Conservation (phyloP, 1,140 invertebrate genomes). For the Centruroides vittatus region DNA sequence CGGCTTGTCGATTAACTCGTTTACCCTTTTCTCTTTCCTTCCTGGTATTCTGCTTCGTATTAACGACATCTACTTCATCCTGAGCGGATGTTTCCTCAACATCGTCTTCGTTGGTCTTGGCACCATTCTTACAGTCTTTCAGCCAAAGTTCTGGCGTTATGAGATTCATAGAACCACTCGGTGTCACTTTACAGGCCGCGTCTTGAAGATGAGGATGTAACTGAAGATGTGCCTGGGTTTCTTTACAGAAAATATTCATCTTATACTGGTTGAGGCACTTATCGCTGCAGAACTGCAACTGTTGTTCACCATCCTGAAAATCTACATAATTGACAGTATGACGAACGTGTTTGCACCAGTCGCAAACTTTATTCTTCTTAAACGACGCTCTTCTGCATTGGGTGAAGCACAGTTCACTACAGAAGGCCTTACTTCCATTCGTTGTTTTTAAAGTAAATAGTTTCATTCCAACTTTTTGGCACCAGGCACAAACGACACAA, state of each 20-base stretch:
- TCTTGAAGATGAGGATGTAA: constrained; percentile 48
- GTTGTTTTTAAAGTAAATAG: constrained; percentile 28
- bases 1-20: not conserved
- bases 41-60: too few species aligned
- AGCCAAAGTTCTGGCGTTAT: constrained; percentile 81
- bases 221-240: constrained; percentile 74
- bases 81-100: not conserved
- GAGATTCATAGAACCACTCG: constrained; percentile 29
- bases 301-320: constrained; percentile 45
- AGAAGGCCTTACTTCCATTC: constrained; percentile 42
- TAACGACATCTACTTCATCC: not conserved
- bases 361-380: constrained; percentile 75
- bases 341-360: constrained; percentile 81
- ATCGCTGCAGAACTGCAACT: constrained; percentile 48
- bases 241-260: constrained; percentile 87
- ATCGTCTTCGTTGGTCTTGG: not conserved
- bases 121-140: constrained; percentile 34
- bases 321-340: constrained; percentile 83
- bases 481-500: constrained; percentile 35
- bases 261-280: constrained; percentile 91
- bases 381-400: constrained; percentile 73
- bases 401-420: constrained; percentile 76
- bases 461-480: constrained; percentile 33
- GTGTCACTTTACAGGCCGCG: constrained; percentile 5
- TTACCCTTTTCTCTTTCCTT: too few species aligned